phyloP scores from a whole-genome alignment of 2,888 invertebrate genomes.

The Caenorhabditis sp. region DNA sequence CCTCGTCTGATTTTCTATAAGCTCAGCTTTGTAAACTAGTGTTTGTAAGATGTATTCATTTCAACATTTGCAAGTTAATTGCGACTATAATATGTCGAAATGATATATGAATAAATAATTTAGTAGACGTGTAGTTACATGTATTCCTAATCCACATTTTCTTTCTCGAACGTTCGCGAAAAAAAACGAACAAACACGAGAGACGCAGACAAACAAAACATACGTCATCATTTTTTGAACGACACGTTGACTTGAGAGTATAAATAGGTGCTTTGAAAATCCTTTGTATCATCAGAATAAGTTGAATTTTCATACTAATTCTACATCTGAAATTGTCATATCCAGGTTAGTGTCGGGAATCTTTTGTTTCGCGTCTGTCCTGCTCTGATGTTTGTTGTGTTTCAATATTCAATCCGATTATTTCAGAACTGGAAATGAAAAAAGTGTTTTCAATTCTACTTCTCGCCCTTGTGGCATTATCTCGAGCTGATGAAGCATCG shows the following conservation, averaged over 20 bases:
- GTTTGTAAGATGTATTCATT: no score
- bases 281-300: neutral
- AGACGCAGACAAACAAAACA: neutral
- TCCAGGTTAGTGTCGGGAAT: neutral
- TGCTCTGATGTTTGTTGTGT: neutral
- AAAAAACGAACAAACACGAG: neutral
- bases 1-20: neutral
- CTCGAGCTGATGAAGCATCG: constrained; percentile 21
- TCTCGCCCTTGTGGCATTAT: constrained; percentile 49
- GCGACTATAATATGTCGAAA: no score
- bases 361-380: neutral
- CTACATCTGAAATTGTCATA: neutral
- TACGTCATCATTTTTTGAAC: neutral
- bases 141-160: neutral
- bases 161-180: neutral
- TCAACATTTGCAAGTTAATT: no score
- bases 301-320: neutral
- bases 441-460: constrained; percentile 40
- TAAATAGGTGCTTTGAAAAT: neutral
- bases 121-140: neutral
- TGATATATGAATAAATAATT: neutral
- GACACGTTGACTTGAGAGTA: neutral
- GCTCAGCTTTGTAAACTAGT: neutral
- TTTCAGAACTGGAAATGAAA: neutral
- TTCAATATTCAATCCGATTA: neutral